Base-by-base conservation (phyloP, 2,113 vertebrate genomes). In the Ophiodon elongatus region DNA sequence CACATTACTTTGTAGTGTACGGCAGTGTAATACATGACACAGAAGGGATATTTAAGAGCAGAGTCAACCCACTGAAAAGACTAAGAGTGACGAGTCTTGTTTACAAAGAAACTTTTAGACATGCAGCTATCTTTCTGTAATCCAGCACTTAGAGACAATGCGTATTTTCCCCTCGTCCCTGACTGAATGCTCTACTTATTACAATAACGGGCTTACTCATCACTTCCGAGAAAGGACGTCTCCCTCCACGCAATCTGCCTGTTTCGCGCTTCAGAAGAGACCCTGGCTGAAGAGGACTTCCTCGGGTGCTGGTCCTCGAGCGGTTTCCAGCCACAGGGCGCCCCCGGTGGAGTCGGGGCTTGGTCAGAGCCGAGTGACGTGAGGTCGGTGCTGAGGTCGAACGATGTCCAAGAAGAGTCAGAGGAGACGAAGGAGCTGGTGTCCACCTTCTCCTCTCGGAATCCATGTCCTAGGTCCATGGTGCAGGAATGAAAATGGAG, bases 211-310 rank as follows among this genome's bases (percentile, higher is more conserved):
- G 93, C 93, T 91, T 80, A 94, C 93, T 92, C 70, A 15, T 90
- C 85, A 56, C 83, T 57, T 43, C 90, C 90, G 4, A 93, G 88
- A 77, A 94, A 93, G 73, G 92, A 93, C 0, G 94, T 94, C 79
- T 94, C 93, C 39, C 70, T 78, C 94, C 94, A 94, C 8, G 15
- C 45, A 1, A 68, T 43, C 41, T 27, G 5, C 29, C 19, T 2
- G 25, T 9, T 31, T 1, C 25, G 69, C 31, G 35, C 23, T 37
- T 57, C 60, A 21, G 31, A 41, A 4, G 57, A 56, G 4, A 37
- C 72, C 31, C 59, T 75, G 50, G n/a, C 72, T 2, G 77, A 25
- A 21, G 70, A 19, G 11, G 66, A 37, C 39, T 25, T 84, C 73
- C 35, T 80, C 4, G 9, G 43, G 13, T 5, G 43, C 0, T 6